These are phyloP conservation scores for Cuculus canorus DNA, from an alignment of 2,797 vertebrate genomes.

Conservation along the genomic window DNA sequence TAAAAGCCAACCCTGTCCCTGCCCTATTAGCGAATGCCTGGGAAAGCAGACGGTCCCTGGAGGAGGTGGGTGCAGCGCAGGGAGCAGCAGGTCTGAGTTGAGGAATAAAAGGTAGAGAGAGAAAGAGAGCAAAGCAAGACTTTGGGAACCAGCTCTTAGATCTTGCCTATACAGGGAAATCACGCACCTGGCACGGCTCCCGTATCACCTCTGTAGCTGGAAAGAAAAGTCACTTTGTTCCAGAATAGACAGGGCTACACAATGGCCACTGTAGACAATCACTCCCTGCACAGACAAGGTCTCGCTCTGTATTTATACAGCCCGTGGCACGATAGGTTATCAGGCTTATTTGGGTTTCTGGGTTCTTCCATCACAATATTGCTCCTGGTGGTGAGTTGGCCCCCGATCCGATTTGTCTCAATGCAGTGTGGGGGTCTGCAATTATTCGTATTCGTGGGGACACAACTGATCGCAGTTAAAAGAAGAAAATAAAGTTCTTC, in stretches of 20 bases:
- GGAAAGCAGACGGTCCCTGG: not conserved
- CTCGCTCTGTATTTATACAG: not conserved
- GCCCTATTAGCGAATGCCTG: not conserved
- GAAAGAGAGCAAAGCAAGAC: not conserved
- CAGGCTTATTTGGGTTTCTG: not conserved
- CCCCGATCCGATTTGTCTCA: not conserved
- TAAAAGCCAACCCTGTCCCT: not conserved
- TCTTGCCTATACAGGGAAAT: not conserved
- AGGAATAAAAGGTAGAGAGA: not conserved
- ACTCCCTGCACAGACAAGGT: not conserved
- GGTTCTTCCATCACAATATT: not conserved
- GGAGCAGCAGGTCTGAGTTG: not conserved
- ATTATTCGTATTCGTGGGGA: not conserved
- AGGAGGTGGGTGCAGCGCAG: not conserved
- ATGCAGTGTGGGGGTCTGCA: not conserved
- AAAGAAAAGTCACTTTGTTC: conserved; percentile 41
- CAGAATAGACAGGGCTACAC: not conserved
- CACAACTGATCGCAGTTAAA: not conserved
- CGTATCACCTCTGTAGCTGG: not conserved
- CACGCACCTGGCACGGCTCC: conserved; percentile 27
- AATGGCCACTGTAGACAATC: not conserved
- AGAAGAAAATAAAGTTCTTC: not conserved
- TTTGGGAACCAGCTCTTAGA: not conserved
- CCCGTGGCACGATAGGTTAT: not conserved
- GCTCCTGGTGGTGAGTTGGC: not conserved